Percentiles rank a stretch among this genome's conserved stretches.
Conservation (phyloP, 2,797 vertebrate genomes). For the Hapalemur alaotrensis region DNA sequence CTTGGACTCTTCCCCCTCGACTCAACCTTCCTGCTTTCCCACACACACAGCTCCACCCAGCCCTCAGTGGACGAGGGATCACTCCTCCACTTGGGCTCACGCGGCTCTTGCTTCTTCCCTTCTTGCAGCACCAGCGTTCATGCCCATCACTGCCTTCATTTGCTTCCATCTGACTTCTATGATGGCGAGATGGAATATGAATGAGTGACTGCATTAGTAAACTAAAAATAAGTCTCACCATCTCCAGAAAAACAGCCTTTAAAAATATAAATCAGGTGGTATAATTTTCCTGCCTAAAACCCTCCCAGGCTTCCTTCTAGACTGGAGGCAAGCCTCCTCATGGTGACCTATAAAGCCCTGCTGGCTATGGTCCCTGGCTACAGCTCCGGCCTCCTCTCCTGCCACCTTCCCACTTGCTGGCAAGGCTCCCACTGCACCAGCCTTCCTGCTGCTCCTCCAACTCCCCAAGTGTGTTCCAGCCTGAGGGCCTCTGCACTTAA, state of each 20-base stretch:
- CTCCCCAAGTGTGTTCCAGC: neutral
- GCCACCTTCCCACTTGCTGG: neutral
- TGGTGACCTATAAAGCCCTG: neutral
- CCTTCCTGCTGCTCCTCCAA: neutral
- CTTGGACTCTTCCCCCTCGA: rapidly evolving
- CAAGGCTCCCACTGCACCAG: neutral
- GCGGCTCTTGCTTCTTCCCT: neutral
- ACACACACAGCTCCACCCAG: rapidly evolving
- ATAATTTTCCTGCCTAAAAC: neutral
- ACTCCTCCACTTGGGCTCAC: neutral
- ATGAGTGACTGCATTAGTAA: neutral
- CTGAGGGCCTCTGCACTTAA: neutral
- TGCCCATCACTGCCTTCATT: neutral
- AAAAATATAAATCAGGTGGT: neutral
- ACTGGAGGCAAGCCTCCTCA: neutral
- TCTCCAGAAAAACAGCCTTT: neutral
- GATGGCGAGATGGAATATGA: neutral
- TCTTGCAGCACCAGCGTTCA: neutral
- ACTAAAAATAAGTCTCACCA: neutral
- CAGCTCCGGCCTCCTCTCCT: neutral
- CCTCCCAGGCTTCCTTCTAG: neutral
- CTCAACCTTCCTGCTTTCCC: neutral
- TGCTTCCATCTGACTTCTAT: neutral
- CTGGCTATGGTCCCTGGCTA: neutral
- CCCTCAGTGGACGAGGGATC: rapidly evolving